Percentiles rank a stretch among this genome's conserved stretches.
Conservation (phyloP, 2,888 invertebrate genomes). For the Apotomis capreana region DNA sequence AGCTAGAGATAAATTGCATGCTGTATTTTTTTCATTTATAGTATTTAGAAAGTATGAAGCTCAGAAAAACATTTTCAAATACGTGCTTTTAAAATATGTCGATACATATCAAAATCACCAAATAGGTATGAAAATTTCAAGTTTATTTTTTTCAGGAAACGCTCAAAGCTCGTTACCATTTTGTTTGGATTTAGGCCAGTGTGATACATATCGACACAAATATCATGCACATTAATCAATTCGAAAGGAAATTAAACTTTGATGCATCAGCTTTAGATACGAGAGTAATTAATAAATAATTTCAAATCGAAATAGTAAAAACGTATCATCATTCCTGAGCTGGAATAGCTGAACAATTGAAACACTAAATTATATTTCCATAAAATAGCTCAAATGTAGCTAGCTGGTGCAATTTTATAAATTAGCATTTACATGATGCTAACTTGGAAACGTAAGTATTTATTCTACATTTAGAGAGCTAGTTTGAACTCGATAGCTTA, state of each 20-base stretch:
- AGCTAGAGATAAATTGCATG: constrained; percentile 60
- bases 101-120: too few species aligned
- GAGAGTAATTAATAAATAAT: too few species aligned
- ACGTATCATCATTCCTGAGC: background rate
- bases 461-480: background rate
- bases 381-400: background rate
- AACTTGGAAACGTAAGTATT: background rate
- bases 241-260: background rate
- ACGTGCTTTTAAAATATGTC: constrained; percentile 9
- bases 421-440: constrained; percentile 4
- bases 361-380: background rate
- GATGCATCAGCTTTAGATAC: too few species aligned
- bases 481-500: background rate
- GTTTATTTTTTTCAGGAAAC: too few species aligned
- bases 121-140: too few species aligned
- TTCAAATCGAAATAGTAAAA: background rate
- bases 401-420: constrained; percentile 1
- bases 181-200: too few species aligned
- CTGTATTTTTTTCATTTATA: constrained; percentile 51
- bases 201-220: too few species aligned
- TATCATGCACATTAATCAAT: constrained; percentile 32
- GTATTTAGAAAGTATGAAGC: constrained; percentile 53
- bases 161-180: too few species aligned
- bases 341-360: background rate
- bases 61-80: constrained; percentile 25